Base-by-base conservation (phyloP, 2,113 vertebrate genomes). In the Otocyon megalotis region DNA sequence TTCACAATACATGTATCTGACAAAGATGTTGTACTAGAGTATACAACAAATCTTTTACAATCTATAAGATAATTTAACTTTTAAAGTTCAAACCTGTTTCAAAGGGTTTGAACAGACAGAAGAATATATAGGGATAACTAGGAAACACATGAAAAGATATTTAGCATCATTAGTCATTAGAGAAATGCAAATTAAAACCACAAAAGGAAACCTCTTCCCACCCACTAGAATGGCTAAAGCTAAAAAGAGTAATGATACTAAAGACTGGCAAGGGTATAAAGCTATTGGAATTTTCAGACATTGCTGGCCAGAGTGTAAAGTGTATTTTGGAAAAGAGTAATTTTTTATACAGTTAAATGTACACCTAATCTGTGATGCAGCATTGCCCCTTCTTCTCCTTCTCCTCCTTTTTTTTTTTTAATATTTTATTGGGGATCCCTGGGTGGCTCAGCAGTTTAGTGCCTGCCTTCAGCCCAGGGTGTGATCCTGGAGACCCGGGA, bases 151-250 rank as follows among this genome's bases (percentile, higher is more conserved):
- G 91, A 91, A 93, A 89, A 93, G 35, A n/a, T n/a, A 32, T 43
- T 92, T 63, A 79, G 32, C 15, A 53, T 92, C 87, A 94, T 50
- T 76, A 96, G 65, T 89, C 84, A 86, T 86, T 86, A 97, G 81
- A 82, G 65, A 97, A 96, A 96, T 93, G 79, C n/a, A 97, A 93
- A 96, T 83, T 96, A 81, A 96, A 93, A 82, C 74, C 79, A 86
- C 79, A 81, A 85, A 93, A 63, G 67, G 79, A 95, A 95, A 93
- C 30, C 50, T 88, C 82, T 69, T 86, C 50, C 50, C 35, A 54
- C 48, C 54, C 54, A 91, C 90, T 88, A 76, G 93, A 71, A 62
- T 81, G 37, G 80, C 74, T 97, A 71, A 89, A 92, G 63, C 89
- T 90, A 48, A 83, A 97, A 93, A 86, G 69, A 91, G 67, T 54